These are phyloP conservation scores for Chlorops oryzae DNA, from an alignment of 1,140 invertebrate genomes.

Conservation along the genomic window DNA sequence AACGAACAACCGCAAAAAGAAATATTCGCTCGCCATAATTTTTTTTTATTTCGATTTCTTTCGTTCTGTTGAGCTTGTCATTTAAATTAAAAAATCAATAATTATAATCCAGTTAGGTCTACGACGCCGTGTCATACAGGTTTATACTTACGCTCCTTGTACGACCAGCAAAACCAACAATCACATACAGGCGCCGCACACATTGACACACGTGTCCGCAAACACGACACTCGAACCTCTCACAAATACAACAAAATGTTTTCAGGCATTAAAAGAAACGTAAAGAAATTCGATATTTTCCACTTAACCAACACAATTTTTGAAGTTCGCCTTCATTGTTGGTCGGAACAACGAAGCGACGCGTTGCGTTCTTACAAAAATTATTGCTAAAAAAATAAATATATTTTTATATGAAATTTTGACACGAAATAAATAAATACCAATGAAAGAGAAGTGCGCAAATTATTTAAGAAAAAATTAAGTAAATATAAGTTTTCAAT, in stretches of 20 bases:
- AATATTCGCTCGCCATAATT: no score
- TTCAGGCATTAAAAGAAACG: background rate
- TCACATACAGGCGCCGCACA: slow-evolving; percentile 19
- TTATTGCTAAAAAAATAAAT: no score
- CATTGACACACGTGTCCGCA: slow-evolving; percentile 12
- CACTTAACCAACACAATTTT: slow-evolving; percentile 40
- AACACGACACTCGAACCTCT: slow-evolving; percentile 7
- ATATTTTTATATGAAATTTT: no score
- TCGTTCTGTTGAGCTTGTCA: slow-evolving; percentile 45
- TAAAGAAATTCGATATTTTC: slow-evolving; percentile 39
- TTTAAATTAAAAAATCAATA: slow-evolving; percentile 48
- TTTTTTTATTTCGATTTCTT: no score
- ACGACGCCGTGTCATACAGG: slow-evolving; percentile 16
- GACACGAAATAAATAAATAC: no score
- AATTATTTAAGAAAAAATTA: slow-evolving; percentile 35
- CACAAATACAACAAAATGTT: no score
- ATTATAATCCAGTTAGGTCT: slow-evolving; percentile 44
- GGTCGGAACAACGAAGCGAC: slow-evolving; percentile 29
- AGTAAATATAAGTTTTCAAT: slow-evolving; percentile 33
- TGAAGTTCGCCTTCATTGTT: slow-evolving; percentile 42
- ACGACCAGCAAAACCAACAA: slow-evolving; percentile 8
- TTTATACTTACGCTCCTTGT: no score
- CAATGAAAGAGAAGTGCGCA: no score
- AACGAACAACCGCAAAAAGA: no score
- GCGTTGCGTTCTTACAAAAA: slow-evolving; percentile 35